Percentiles rank a stretch among this genome's conserved stretches.
Conservation (phyloP, 2,113 vertebrate species). For the Erythrocercus mccallii region DNA sequence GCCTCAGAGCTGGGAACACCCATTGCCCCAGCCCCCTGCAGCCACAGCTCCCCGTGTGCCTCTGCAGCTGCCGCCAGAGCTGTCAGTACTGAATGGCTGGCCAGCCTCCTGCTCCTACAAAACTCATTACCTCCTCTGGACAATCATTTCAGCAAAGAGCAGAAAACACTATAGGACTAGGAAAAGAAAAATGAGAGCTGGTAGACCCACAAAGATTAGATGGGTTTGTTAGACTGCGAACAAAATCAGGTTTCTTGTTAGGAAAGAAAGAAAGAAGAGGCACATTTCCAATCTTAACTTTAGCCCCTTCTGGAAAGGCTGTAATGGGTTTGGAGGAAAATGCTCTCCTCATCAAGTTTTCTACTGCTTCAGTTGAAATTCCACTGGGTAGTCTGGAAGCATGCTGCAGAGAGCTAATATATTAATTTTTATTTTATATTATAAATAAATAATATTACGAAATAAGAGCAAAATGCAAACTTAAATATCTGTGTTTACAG, state of each 20-base stretch:
- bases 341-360: neutral
- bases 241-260: neutral
- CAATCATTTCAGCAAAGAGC: neutral
- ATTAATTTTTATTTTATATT: constrained; percentile 1
- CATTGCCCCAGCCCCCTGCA: neutral
- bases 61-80: neutral
- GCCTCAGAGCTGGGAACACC: neutral
- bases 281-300: neutral
- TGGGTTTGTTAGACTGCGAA: neutral
- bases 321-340: neutral
- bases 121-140: neutral
- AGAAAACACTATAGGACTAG: neutral
- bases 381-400: neutral
- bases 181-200: neutral
- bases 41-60: neutral
- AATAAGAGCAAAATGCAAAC: neutral
- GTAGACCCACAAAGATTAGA: neutral
- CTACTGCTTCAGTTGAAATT: neutral
- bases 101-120: neutral
- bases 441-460: constrained; percentile 10
- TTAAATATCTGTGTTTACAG: neutral
- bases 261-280: neutral
- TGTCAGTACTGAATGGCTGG: neutral
- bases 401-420: neutral
- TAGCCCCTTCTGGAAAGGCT: neutral